Evolutionary conservation across 2,113 vertebrate species (phyloP).

Genomic region (Hypocryptadius cinnamomeus): DNA sequence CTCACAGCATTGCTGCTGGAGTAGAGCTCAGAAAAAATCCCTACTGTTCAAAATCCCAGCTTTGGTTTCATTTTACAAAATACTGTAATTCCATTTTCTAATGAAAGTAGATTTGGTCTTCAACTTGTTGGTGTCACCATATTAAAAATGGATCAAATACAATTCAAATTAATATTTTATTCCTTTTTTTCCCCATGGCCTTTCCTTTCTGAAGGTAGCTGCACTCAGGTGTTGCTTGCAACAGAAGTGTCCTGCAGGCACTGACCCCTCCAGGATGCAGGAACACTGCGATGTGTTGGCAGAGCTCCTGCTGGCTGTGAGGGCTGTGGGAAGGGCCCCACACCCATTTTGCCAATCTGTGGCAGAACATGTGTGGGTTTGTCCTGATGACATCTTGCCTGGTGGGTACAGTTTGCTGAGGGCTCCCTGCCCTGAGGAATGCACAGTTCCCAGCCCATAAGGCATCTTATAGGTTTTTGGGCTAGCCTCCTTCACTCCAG

Average conservation of each 20-base stretch:
- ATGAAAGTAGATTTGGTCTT: background rate
- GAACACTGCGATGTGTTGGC: fast-evolving
- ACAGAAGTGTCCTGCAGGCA: background rate
- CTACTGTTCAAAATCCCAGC: background rate
- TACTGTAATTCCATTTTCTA: background rate
- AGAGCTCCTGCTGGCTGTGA: background rate
- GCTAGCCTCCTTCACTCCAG: background rate
- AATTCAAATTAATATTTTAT: constrained; percentile 27
- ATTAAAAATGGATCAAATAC: constrained; percentile 17
- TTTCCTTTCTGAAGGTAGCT: background rate
- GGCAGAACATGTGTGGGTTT: background rate
- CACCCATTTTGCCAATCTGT: background rate
- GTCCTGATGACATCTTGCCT: background rate
- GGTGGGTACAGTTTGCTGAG: fast-evolving
- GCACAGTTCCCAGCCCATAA: fast-evolving
- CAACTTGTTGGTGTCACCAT: background rate
- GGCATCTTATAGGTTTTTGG: background rate
- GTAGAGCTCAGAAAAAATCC: background rate
- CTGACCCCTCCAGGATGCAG: background rate
- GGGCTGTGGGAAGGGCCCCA: background rate
- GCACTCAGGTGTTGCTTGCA: fast-evolving
- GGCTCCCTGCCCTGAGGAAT: background rate
- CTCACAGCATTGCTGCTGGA: background rate
- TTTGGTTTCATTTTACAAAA: background rate
- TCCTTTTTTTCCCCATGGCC: background rate